Evolutionary conservation across 2,888 invertebrate species (phyloP).

Genomic region (Ectemnius cavifrons): DNA sequence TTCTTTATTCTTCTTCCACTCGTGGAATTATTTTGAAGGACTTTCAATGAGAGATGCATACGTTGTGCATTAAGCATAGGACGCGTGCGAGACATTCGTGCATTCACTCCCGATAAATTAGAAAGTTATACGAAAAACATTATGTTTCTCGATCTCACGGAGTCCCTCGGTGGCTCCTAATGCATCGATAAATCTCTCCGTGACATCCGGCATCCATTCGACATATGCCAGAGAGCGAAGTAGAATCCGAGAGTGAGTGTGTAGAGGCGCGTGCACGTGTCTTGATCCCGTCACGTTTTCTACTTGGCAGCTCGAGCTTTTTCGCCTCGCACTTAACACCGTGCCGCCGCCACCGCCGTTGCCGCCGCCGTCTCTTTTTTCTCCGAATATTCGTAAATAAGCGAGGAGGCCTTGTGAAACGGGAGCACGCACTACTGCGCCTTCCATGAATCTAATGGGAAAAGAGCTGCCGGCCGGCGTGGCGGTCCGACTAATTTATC

Average conservation of each 20-base stretch:
- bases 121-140: slow-evolving; percentile 19
- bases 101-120: slow-evolving; percentile 28
- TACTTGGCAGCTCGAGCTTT: slow-evolving; percentile 17
- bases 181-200: slow-evolving; percentile 59
- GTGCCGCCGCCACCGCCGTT: not conserved
- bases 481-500: slow-evolving; percentile 12
- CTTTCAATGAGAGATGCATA: not conserved
- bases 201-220: slow-evolving; percentile 26
- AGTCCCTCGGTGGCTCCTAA: slow-evolving; percentile 31
- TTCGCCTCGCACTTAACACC: slow-evolving; percentile 29
- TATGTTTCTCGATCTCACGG: slow-evolving; percentile 26
- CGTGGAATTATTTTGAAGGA: not conserved
- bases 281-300: slow-evolving; percentile 43
- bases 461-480: too few relatives aligned
- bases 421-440: not conserved
- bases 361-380: slow-evolving; percentile 11
- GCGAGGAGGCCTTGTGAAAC: slow-evolving; percentile 10
- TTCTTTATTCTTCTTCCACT: not conserved
- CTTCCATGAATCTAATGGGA: too few relatives aligned
- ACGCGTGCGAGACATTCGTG: not conserved
- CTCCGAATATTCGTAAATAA: slow-evolving; percentile 26
- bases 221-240: slow-evolving; percentile 25
- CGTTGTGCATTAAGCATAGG: not conserved
- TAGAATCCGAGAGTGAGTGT: not conserved
- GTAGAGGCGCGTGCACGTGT: slow-evolving; percentile 32